Evolutionary conservation across 1,140 invertebrate genomes (phyloP).

Genomic region (Drosophila grimshawi): DNA sequence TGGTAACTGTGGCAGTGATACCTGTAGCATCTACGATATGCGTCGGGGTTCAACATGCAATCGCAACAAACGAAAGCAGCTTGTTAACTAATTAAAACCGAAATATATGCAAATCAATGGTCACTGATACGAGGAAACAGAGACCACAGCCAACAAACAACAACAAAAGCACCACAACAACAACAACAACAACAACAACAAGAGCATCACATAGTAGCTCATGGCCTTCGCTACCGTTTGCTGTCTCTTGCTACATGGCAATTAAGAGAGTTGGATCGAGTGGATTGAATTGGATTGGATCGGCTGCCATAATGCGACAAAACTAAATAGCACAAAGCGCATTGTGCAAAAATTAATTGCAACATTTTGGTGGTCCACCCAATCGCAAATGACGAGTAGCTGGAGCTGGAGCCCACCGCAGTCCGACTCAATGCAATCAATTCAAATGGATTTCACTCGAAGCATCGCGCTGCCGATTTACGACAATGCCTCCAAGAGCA

Average conservation of each 20-base stretch:
- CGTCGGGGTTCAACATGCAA: constrained; percentile 83
- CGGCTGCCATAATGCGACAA: constrained; percentile 68
- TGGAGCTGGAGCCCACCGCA: neutral
- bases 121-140: constrained; percentile 41
- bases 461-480: constrained; percentile 67
- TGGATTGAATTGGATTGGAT: neutral
- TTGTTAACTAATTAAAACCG: constrained; percentile 84
- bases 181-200: neutral
- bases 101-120: constrained; percentile 84
- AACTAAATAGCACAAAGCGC: constrained; percentile 79
- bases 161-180: neutral
- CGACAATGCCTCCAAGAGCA: constrained; percentile 42
- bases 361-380: constrained; percentile 74
- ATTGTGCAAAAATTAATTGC: constrained; percentile 83
- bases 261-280: constrained; percentile 54
- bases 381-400: constrained; percentile 1
- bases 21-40: constrained; percentile 78
- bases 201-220: constrained; percentile 13
- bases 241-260: constrained; percentile 40
- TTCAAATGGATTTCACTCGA: constrained; percentile 75
- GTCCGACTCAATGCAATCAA: constrained; percentile 68
- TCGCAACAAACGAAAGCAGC: constrained; percentile 84
- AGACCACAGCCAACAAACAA: constrained; percentile 1
- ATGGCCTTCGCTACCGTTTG: constrained; percentile 19
- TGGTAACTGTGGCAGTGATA: constrained; percentile 18